Conservation (phyloP, 2,113 vertebrate genomes). For the Oncorhynchus kisutch region DNA sequence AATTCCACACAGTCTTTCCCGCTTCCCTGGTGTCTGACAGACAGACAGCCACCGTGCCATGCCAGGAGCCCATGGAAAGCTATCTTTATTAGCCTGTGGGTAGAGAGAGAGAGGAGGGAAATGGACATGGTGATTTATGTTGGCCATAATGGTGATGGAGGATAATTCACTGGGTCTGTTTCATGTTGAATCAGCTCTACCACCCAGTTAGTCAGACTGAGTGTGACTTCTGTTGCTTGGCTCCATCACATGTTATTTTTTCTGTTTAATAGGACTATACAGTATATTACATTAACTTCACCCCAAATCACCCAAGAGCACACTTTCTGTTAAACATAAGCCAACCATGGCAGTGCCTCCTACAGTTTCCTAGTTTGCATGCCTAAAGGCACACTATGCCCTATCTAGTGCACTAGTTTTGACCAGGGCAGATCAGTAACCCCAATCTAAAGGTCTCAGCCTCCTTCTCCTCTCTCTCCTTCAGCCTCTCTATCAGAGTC, state of each 20-base stretch:
- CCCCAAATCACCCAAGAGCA: not conserved
- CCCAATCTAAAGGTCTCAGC: no score
- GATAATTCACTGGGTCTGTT: conserved; percentile 59
- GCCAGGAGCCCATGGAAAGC: conserved; percentile 56
- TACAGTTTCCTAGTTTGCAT: no score
- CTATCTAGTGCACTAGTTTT: no score
- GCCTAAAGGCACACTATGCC: no score
- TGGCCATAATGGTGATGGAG: conserved; percentile 67
- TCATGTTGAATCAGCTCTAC: conserved; percentile 68
- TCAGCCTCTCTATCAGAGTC: no score
- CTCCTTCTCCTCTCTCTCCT: no score
- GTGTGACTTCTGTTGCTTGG: conserved; percentile 36
- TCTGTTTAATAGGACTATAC: not conserved
- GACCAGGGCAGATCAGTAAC: no score
- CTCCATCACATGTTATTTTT: not conserved
- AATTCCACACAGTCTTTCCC: not conserved
- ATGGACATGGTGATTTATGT: conserved; percentile 64
- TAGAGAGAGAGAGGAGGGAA: conserved; percentile 62
- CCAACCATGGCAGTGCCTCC: no score
- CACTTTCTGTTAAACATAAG: not conserved
- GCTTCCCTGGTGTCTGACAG: not conserved
- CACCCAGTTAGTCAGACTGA: conserved; percentile 54
- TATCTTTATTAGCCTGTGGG: conserved; percentile 67
- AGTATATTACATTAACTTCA: not conserved
- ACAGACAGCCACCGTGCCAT: conserved; percentile 45